Percentiles rank a stretch among this genome's conserved stretches.
These are phyloP conservation scores for Anser brachyrhynchus DNA, from an alignment of 2,113 vertebrate genomes.

Conservation along the genomic window DNA sequence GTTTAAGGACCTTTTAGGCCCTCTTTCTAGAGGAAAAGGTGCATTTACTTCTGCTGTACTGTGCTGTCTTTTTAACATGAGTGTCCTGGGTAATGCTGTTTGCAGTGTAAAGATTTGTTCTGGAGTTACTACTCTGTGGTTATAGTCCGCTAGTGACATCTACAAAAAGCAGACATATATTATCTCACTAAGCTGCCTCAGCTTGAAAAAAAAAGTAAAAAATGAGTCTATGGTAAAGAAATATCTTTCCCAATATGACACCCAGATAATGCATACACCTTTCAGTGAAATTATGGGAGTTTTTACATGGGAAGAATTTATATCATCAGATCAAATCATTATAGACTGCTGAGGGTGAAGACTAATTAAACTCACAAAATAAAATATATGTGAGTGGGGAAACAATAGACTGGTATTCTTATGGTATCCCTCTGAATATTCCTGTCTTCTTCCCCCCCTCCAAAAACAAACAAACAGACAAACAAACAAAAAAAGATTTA, in stretches of 20 bases:
- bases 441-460: not conserved
- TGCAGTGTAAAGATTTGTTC: not conserved
- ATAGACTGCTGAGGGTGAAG: not conserved
- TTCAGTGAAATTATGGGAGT: not conserved
- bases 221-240: not conserved
- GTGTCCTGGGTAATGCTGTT: not conserved
- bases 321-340: not conserved
- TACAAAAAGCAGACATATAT: constrained; percentile 8
- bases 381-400: not conserved
- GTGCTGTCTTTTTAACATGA: not conserved
- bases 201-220: not conserved
- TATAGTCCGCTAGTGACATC: constrained; percentile 12
- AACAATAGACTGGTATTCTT: not conserved
- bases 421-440: not conserved
- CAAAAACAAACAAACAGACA: too few relatives aligned
- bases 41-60: not conserved
- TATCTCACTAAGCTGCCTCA: not conserved
- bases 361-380: not conserved
- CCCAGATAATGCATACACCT: not conserved
- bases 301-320: not conserved
- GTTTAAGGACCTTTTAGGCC: not conserved
- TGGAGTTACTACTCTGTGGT: not conserved
- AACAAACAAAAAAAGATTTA: not conserved
- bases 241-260: not conserved
- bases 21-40: not conserved